Evolutionary conservation across 2,797 vertebrate species (phyloP).

Genomic region (Tapirus indicus): DNA sequence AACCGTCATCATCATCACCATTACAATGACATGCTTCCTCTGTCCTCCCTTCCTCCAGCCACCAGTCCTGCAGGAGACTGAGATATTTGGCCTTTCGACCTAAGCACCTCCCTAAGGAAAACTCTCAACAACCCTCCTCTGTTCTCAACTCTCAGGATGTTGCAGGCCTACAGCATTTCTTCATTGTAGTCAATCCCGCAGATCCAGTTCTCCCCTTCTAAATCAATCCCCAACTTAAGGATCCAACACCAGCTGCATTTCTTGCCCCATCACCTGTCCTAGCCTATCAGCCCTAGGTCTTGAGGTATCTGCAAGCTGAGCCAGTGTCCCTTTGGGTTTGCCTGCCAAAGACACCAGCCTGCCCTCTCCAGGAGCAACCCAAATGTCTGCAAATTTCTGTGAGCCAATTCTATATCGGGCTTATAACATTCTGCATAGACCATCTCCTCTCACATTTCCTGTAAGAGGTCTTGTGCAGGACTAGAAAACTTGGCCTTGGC

Average conservation of each 20-base stretch:
- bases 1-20: rapidly evolving
- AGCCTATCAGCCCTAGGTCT: not conserved
- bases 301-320: not conserved
- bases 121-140: not conserved
- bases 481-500: not conserved
- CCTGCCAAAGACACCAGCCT: not conserved
- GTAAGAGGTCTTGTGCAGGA: not conserved
- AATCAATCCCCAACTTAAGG: not conserved
- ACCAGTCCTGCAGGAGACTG: not conserved
- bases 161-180: not conserved
- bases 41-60: not conserved
- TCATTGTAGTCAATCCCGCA: not conserved
- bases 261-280: not conserved
- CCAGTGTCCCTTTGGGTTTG: not conserved
- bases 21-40: rapidly evolving
- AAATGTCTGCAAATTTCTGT: not conserved
- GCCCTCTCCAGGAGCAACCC: not conserved
- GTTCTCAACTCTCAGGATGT: not conserved
- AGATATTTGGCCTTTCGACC: not conserved
- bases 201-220: not conserved
- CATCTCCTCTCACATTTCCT: not conserved
- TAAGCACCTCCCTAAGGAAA: not conserved
- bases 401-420: not conserved
- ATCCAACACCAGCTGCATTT: not conserved
- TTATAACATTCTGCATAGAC: not conserved